These are phyloP conservation scores for Seira ritae DNA, from an alignment of 2,888 invertebrate genomes.

Conservation along the genomic window DNA sequence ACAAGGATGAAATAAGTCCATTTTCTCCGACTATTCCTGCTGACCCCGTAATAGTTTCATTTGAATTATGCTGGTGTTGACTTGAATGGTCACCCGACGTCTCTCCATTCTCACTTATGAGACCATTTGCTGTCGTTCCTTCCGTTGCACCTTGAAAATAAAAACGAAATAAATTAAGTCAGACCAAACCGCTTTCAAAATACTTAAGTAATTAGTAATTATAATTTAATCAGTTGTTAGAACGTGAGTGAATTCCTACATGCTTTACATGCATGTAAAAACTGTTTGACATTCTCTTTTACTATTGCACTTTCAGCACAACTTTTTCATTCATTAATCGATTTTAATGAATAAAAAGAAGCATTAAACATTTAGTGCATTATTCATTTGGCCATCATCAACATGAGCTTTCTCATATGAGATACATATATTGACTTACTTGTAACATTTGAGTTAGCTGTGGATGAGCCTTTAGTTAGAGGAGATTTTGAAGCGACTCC, in stretches of 20 bases:
- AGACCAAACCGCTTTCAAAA: too few species aligned
- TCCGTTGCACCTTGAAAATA: constrained; percentile 59
- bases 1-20: constrained; percentile 65
- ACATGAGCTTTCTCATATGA: background rate
- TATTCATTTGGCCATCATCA: background rate
- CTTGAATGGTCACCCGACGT: constrained; percentile 65
- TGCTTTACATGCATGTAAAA: constrained; percentile 44
- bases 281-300: constrained; percentile 63
- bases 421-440: constrained; percentile 21
- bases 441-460: constrained; percentile 54
- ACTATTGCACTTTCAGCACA: constrained; percentile 50
- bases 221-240: constrained; percentile 19
- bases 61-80: constrained; percentile 60
- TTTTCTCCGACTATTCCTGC: constrained; percentile 60
- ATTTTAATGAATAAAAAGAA: constrained; percentile 19
- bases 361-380: constrained; percentile 17
- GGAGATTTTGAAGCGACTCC: constrained; percentile 62
- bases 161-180: background rate
- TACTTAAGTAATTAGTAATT: too few species aligned
- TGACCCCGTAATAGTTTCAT: constrained; percentile 42
- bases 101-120: constrained; percentile 65
- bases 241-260: constrained; percentile 63
- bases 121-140: constrained; percentile 69
- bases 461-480: constrained; percentile 60
- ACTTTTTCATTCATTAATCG: background rate